Base-by-base conservation (phyloP, 2,888 invertebrate species). In the Eristalis intricaria region DNA sequence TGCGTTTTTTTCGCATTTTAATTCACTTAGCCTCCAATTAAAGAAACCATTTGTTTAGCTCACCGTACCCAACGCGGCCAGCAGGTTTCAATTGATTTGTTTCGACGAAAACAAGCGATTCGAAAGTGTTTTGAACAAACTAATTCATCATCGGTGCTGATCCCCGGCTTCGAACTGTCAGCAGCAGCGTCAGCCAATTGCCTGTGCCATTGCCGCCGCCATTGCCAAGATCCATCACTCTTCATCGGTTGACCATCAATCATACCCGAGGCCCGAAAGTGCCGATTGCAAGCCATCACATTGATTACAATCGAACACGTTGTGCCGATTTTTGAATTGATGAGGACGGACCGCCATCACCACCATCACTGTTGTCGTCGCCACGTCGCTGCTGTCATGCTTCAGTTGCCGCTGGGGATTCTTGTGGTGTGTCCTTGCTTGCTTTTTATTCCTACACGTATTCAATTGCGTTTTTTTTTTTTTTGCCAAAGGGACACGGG, bases 221-320 rank as follows among this genome's bases (percentile, higher is more conserved):
- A 29, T 38, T 71, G 86, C 26, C 50, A 15, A 56, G 63, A 85
- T 69, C 87, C 87, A 87, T 87, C 87, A 84, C 64, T 84, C 87
- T 80, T 87, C 84, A 84, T 80, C 26, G 87, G 79, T 73, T 80
- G 71, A 76, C 87, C 84, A 87, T 87, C 87, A 87, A 87, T 87
- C 87, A 87, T 80, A 77, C 50, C 11, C 35, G 64, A 58, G 60
- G 63, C 43, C 58, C 76, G 68, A 80, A 76, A 69, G 71, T 84
- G 79, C 68, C 78, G 84, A 84, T 76, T 84, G 84, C 64, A 71
- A 71, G 76, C 79, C 78, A 79, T 86, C 70, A 75, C 83, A 86
- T 76, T 84, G 84, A 87, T 87, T 87, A 80, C 84, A 84, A 76
- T 87, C 76, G 64, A 80, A 87, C 71, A 76, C 79, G 64, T 84